Conservation (phyloP, 1,140 invertebrate species). For the Musca domestica region DNA sequence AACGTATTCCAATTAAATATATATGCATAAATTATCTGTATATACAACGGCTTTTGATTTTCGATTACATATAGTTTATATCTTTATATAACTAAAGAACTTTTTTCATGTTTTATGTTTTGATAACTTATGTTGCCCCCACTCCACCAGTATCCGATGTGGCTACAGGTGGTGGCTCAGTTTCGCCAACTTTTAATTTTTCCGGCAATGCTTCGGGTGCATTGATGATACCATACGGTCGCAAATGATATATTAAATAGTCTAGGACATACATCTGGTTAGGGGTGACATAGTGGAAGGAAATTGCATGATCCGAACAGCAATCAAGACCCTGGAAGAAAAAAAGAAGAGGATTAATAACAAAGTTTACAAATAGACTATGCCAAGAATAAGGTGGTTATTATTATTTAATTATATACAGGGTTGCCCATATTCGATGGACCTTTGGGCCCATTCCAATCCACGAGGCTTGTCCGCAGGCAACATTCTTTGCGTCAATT, state of each 20-base stretch:
- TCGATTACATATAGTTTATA: no score
- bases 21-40: no score
- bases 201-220: slow-evolving; percentile 38
- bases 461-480: no score
- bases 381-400: no score
- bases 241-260: slow-evolving; percentile 93
- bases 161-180: slow-evolving; percentile 32
- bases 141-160: neutral
- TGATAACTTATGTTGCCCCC: neutral
- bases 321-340: slow-evolving; percentile 81
- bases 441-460: no score
- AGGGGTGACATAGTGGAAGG: slow-evolving; percentile 93
- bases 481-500: no score
- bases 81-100: neutral
- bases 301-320: slow-evolving; percentile 93
- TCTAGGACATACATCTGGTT: slow-evolving; percentile 96
- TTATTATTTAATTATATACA: no score
- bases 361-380: no score
- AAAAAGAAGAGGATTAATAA: neutral
- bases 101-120: neutral
- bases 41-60: no score
- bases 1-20: no score
- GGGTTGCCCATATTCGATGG: no score
- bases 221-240: slow-evolving; percentile 72
- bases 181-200: slow-evolving; percentile 40